phyloP scores from a whole-genome alignment of 2,113 vertebrate genomes.

The Dunckerocampus dactyliophorus region DNA sequence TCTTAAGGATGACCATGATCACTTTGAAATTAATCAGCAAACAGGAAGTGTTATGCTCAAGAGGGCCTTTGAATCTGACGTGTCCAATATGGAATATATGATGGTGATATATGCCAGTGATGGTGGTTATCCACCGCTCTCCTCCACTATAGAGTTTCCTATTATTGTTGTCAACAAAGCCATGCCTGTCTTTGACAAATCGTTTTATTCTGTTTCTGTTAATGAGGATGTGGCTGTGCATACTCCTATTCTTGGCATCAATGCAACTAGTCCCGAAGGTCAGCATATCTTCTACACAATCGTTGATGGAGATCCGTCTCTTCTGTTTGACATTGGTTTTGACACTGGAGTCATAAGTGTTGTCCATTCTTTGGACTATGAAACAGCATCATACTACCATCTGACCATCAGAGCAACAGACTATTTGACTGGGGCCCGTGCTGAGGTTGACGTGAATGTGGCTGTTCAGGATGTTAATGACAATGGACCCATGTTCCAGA shows the following conservation, averaged over 20 bases:
- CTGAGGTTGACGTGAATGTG: slow-evolving; percentile 90
- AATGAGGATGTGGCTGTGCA: slow-evolving; percentile 86
- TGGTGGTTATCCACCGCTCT: slow-evolving; percentile 82
- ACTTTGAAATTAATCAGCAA: slow-evolving; percentile 87
- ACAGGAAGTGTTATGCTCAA: slow-evolving; percentile 84
- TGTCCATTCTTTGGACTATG: slow-evolving; percentile 85
- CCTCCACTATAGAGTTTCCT: slow-evolving; percentile 82
- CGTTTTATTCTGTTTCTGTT: slow-evolving; percentile 86
- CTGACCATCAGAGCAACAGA: slow-evolving; percentile 89
- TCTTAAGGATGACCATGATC: slow-evolving; percentile 86
- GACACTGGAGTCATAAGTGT: slow-evolving; percentile 93
- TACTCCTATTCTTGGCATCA: slow-evolving; percentile 89
- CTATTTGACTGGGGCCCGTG: slow-evolving; percentile 86
- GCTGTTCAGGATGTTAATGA: slow-evolving; percentile 89
- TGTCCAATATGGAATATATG: slow-evolving; percentile 90
- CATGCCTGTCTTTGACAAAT: slow-evolving; percentile 95
- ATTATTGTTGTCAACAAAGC: slow-evolving; percentile 97
- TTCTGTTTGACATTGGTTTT: slow-evolving; percentile 93
- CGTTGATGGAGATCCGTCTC: slow-evolving; percentile 84
- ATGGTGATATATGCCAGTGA: slow-evolving; percentile 86
- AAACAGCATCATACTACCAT: slow-evolving; percentile 79
- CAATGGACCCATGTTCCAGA: slow-evolving; percentile 86
- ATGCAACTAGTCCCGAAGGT: slow-evolving; percentile 93
- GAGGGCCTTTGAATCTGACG: slow-evolving; percentile 87
- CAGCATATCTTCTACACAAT: slow-evolving; percentile 95